These are phyloP conservation scores for Echinops telfairi DNA, from an alignment of 2,113 vertebrate genomes.

Conservation along the genomic window DNA sequence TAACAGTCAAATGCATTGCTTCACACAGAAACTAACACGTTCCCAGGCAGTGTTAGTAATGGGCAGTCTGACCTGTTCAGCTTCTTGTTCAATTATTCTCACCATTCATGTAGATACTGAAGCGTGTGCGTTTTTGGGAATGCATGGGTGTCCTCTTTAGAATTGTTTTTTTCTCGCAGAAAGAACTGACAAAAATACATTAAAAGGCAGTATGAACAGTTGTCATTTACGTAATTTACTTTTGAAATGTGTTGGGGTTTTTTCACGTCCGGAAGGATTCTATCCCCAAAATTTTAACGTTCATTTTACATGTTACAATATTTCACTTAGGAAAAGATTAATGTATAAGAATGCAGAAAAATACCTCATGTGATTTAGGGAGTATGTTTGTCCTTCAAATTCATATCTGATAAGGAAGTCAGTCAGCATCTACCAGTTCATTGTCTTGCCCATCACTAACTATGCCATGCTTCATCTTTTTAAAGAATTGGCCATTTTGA, in stretches of 20 bases:
- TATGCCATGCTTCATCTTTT: slow-evolving; percentile 64
- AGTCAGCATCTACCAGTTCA: neutral
- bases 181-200: neutral
- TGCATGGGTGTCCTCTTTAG: neutral
- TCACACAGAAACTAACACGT: slow-evolving; percentile 74
- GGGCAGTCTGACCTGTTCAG: slow-evolving; percentile 76
- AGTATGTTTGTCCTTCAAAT: neutral
- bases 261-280: slow-evolving; percentile 32
- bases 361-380: neutral
- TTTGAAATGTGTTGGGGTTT: neutral
- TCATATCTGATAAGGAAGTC: neutral
- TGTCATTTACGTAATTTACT: slow-evolving; percentile 30
- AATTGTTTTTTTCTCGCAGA: slow-evolving; percentile 25
- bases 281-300: neutral
- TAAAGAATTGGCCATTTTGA: slow-evolving; percentile 47
- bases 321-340: neutral
- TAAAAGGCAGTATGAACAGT: neutral
- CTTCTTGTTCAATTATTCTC: neutral
- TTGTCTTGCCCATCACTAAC: slow-evolving; percentile 87
- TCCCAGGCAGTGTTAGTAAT: slow-evolving; percentile 81
- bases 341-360: slow-evolving; percentile 13
- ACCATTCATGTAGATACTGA: neutral
- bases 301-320: neutral
- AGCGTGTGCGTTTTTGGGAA: slow-evolving; percentile 31
- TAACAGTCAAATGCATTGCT: slow-evolving; percentile 72